Conservation (phyloP, 1,140 invertebrate species). For the Lepeophtheirus salmonis region DNA sequence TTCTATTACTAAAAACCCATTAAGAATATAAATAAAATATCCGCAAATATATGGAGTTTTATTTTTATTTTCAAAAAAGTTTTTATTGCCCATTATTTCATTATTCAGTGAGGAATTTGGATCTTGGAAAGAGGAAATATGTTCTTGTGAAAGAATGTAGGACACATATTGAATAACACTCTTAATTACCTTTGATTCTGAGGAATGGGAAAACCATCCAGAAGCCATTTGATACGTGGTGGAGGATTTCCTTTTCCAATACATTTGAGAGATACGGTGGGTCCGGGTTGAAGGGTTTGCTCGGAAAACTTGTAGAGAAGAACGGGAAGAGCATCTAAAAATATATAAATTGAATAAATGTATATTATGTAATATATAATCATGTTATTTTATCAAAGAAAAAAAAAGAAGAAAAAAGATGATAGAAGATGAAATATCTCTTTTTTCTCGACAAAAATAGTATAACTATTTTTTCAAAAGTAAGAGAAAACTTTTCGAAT, state of each 20-base stretch:
- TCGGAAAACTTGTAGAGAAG: slow-evolving; percentile 61
- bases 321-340: slow-evolving; percentile 47
- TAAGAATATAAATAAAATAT: too few relatives aligned
- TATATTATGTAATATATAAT: neutral
- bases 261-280: slow-evolving; percentile 58
- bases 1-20: too few relatives aligned
- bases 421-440: too few relatives aligned
- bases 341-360: neutral
- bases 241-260: slow-evolving; percentile 62
- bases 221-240: slow-evolving; percentile 60
- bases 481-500: too few relatives aligned
- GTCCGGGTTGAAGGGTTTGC: slow-evolving; percentile 54
- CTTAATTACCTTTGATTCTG: slow-evolving; percentile 4
- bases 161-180: too few relatives aligned
- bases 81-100: neutral
- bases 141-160: neutral
- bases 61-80: neutral
- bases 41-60: too few relatives aligned
- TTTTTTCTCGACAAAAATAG: too few relatives aligned
- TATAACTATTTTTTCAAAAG: too few relatives aligned
- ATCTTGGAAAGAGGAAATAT: neutral
- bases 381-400: slow-evolving; percentile 1
- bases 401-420: too few relatives aligned
- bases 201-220: slow-evolving; percentile 7
- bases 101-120: neutral